Percentiles rank a stretch among this genome's conserved stretches.
phyloP scores from a whole-genome alignment of 2,888 invertebrate genomes.

The Phalangium opilio region DNA sequence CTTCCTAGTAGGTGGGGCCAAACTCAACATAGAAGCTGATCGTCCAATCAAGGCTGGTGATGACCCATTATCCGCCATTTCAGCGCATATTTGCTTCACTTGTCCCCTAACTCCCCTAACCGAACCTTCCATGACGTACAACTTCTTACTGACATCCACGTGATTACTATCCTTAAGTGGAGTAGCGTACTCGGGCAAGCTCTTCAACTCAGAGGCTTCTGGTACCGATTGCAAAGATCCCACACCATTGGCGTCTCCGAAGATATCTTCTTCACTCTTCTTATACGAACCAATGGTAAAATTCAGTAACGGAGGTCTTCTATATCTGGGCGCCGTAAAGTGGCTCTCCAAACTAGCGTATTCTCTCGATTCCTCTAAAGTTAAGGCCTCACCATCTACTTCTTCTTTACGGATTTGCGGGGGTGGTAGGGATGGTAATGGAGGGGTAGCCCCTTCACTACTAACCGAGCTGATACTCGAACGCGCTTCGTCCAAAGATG shows the following conservation, averaged over 20 bases:
- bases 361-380: no score
- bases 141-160: background rate
- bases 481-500: no score
- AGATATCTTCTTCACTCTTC: background rate
- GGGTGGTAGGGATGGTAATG: conserved; percentile 11
- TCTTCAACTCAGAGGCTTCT: background rate
- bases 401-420: background rate
- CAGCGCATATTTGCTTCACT: conserved; percentile 1
- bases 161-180: background rate
- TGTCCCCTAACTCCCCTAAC: conserved; percentile 6
- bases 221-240: background rate
- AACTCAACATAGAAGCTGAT: conserved; percentile 11
- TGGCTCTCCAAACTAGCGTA: background rate
- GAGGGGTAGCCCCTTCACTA: conserved; percentile 2
- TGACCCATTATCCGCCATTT: background rate
- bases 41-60: conserved; percentile 2
- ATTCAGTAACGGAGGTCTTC: background rate
- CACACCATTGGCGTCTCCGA: background rate
- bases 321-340: background rate
- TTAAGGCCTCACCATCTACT: no score
- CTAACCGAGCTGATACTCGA: no score
- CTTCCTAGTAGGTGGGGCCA: background rate
- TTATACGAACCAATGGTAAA: background rate
- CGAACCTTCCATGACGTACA: conserved; percentile 6
- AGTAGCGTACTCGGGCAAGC: background rate